Percentiles rank a stretch among this genome's conserved stretches.
Evolutionary conservation across 2,888 invertebrate genomes (phyloP).

Genomic region (Synergus umbraculus): DNA sequence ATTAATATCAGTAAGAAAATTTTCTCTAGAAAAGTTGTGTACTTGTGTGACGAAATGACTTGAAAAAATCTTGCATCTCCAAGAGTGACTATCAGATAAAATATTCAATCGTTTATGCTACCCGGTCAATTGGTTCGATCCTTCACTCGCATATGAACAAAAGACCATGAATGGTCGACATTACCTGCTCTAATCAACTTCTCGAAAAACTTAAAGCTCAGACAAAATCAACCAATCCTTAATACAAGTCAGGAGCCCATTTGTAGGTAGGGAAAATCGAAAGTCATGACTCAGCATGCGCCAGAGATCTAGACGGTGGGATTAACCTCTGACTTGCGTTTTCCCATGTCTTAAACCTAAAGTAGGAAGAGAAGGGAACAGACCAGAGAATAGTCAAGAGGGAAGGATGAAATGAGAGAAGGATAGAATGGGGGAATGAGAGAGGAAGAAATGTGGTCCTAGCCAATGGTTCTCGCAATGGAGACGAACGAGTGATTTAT

Average conservation of each 20-base stretch:
- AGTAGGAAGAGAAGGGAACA: neutral
- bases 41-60: no score
- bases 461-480: slow-evolving; percentile 9
- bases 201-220: slow-evolving; percentile 4
- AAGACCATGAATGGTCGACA: neutral
- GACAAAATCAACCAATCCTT: neutral
- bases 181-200: slow-evolving; percentile 13
- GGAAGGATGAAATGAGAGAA: neutral
- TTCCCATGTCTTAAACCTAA: neutral
- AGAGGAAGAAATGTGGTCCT: neutral
- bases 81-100: neutral
- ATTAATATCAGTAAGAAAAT: no score
- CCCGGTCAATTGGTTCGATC: neutral
- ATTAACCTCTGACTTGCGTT: slow-evolving; percentile 32
- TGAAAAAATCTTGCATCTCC: neutral
- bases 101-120: neutral
- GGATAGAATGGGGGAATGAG: no score
- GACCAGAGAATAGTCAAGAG: neutral
- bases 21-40: no score
- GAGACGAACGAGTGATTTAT: slow-evolving; percentile 38
- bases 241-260: neutral
- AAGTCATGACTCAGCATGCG: slow-evolving; percentile 32
- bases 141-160: neutral
- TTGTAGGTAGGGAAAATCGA: slow-evolving; percentile 1
- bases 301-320: slow-evolving; percentile 3